Base-by-base conservation (phyloP, 2,888 invertebrate species). In the Herminia tarsipennalis region DNA sequence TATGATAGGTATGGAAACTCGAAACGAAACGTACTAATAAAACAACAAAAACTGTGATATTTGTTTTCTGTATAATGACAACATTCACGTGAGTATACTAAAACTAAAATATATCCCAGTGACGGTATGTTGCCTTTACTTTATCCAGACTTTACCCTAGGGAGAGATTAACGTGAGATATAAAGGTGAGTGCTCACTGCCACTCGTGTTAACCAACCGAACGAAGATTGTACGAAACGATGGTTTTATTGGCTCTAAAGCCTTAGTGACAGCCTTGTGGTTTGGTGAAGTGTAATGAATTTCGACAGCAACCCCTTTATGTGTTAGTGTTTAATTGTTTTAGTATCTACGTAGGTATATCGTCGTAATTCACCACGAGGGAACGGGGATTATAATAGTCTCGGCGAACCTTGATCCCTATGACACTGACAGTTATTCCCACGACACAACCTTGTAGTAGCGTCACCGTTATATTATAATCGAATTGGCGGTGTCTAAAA, bases 231-330 rank as follows among this genome's bases (percentile, higher is more conserved):
- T n/a, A n/a, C n/a, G n/a, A n/a, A n/a, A n/a, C 54, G 55, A 68
- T 64, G 50, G 56, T 74, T 78, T 77, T 73, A 73, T 71, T 73
- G 66, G 58, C 60, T 62, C 51, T 66, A 58, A n/a, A 63, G 64
- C 62, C 52, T 52, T 55, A 41, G 53, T 64, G 65, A 68, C 64
- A 70, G 66, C 61, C 55, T 73, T 68, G 70, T 62, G 64, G 67
- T 70, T 58, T 72, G 66, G 70, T 62, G 60, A 66, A 66, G 64
- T 75, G 62, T 71, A 72, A 65, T 59, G 56, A 65, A 70, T 68
- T 59, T 55, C 56, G 44, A 60, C 49, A 63, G 28, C 56, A 56
- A 48, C 41, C 44, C 40, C 55, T 51, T 37, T 14, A 12, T 32
- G 16, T 56, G 49, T 39, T 41, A 50, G 27, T 52, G 46, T 41